phyloP scores from a whole-genome alignment of 2,888 invertebrate genomes.

The Drosophila koepferae region DNA sequence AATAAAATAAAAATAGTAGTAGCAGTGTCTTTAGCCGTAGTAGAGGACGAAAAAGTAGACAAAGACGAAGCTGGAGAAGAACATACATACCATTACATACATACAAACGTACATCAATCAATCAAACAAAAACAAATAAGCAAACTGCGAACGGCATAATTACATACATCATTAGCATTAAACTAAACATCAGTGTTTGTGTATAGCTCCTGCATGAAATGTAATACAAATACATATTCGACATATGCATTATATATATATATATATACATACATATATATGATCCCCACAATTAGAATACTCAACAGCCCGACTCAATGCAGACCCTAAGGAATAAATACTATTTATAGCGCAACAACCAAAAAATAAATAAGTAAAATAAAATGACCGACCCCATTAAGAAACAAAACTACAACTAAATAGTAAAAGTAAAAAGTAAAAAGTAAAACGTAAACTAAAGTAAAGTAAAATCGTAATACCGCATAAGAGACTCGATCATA shows the following conservation, averaged over 20 bases:
- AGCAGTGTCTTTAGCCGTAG: conserved; percentile 78
- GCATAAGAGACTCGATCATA: conserved; percentile 58
- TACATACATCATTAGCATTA: conserved; percentile 59
- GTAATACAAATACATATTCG: conserved; percentile 60
- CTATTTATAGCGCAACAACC: conserved; percentile 42
- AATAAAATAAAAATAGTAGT: conserved; percentile 65
- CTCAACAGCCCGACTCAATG: conserved; percentile 39
- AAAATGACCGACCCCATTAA: conserved; percentile 32
- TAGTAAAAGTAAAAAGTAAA: conserved; percentile 37
- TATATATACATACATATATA: conserved; percentile 42
- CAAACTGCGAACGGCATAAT: conserved; percentile 25
- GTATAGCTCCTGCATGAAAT: conserved; percentile 72
- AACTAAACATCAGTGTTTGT: conserved; percentile 73
- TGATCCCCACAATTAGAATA: conserved; percentile 28
- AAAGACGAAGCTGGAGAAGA: conserved; percentile 16
- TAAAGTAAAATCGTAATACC: conserved; percentile 37
- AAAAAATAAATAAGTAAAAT: background rate
- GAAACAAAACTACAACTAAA: conserved; percentile 34
- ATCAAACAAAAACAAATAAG: conserved; percentile 60
- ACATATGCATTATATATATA: conserved; percentile 54
- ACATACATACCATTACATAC: conserved; percentile 67
- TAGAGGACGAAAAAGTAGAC: conserved; percentile 51
- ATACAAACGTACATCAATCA: conserved; percentile 59
- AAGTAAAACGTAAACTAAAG: conserved; percentile 45
- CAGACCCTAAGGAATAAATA: conserved; percentile 19